phyloP scores from a whole-genome alignment of 2,113 vertebrate genomes.

The Thunnus thynnus region DNA sequence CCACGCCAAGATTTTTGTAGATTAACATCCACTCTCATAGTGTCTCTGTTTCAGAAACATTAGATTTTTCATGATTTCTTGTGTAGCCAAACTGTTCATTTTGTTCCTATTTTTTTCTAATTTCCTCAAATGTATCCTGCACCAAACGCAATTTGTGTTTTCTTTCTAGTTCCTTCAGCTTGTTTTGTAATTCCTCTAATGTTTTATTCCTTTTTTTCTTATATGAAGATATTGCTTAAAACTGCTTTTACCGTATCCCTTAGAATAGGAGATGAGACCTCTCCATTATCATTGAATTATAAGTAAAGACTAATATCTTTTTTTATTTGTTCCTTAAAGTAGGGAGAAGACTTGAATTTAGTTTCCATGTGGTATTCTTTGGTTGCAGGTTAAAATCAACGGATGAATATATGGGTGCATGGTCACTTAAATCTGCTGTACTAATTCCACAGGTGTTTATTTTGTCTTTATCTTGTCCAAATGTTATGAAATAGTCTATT shows the following conservation, averaged over 20 bases:
- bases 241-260: background rate
- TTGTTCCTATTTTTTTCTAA: background rate
- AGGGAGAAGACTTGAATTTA: background rate
- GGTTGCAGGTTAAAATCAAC: background rate
- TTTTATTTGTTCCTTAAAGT: background rate
- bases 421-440: background rate
- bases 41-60: conserved; percentile 15
- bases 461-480: background rate
- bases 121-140: background rate
- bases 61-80: background rate
- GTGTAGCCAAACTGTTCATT: background rate
- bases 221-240: background rate
- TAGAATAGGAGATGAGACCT: background rate
- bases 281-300: background rate
- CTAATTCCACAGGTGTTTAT: background rate
- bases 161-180: background rate
- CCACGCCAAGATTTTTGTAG: background rate
- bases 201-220: background rate
- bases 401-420: background rate
- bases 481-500: conserved; percentile 21
- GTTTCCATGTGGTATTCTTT: background rate
- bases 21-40: conserved; percentile 1
- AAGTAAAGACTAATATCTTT: background rate
- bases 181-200: background rate
- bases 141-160: background rate